Conservation (phyloP, 2,797 vertebrate species). For the Urocyon cinereoargenteus region DNA sequence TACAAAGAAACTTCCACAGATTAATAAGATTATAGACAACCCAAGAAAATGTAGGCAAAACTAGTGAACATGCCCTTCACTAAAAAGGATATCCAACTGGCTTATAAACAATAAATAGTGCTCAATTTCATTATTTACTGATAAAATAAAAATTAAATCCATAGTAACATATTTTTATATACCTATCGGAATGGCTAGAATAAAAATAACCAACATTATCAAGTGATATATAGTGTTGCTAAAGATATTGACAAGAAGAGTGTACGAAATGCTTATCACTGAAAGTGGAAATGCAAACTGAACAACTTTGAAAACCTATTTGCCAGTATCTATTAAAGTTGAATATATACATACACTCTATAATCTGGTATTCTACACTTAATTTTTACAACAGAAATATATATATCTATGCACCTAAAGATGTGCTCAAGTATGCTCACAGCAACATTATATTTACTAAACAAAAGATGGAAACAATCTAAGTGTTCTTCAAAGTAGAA, state of each 20-base stretch:
- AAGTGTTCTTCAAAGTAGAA: background rate
- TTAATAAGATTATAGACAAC: background rate
- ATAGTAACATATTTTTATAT: background rate
- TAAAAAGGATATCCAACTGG: background rate
- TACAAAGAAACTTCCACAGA: background rate
- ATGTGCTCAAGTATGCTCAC: background rate
- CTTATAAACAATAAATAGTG: background rate
- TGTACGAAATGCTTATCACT: background rate
- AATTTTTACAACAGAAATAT: background rate
- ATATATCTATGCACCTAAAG: background rate
- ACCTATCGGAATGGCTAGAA: background rate
- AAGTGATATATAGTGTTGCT: background rate
- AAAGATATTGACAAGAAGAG: background rate
- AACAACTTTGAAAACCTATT: conserved; percentile 19
- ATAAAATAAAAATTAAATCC: background rate
- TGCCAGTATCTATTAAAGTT: background rate
- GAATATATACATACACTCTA: background rate
- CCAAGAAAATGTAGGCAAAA: background rate
- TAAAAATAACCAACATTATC: background rate
- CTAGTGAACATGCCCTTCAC: background rate
- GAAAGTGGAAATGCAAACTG: background rate
- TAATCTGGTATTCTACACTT: background rate
- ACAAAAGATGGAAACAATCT: background rate
- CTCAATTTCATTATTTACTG: background rate
- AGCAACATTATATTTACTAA: background rate